These are phyloP conservation scores for Cairina moschata DNA, from an alignment of 2,113 vertebrate species.

Conservation along the genomic window DNA sequence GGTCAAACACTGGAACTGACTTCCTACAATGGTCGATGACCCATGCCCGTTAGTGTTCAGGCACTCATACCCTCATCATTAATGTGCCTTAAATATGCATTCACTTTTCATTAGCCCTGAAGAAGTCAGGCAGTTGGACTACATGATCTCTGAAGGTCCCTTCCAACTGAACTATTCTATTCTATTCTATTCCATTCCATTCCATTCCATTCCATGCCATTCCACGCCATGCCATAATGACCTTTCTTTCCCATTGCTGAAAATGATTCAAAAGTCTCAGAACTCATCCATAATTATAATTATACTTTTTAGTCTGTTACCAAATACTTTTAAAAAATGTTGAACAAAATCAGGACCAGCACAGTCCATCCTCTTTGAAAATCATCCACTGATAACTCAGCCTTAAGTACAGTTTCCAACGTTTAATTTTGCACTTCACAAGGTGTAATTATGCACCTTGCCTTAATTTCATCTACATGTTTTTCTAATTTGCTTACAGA, in stretches of 20 bases:
- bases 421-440: background rate
- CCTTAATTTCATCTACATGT: slow-evolving; percentile 1
- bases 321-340: background rate
- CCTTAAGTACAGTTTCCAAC: background rate
- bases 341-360: background rate
- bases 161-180: background rate
- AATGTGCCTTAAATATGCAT: background rate
- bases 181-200: background rate
- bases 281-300: background rate
- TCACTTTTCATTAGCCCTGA: background rate
- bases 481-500: slow-evolving; percentile 24
- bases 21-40: background rate
- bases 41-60: background rate
- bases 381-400: background rate
- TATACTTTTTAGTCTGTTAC: background rate
- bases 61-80: background rate
- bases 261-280: background rate
- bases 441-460: background rate
- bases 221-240: background rate
- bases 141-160: background rate
- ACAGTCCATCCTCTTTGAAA: background rate
- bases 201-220: background rate
- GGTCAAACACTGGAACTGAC: background rate
- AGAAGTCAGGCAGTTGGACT: background rate
- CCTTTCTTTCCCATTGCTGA: background rate